Evolutionary conservation across 2,113 vertebrate genomes (phyloP).

Genomic region (Jaculus jaculus): DNA sequence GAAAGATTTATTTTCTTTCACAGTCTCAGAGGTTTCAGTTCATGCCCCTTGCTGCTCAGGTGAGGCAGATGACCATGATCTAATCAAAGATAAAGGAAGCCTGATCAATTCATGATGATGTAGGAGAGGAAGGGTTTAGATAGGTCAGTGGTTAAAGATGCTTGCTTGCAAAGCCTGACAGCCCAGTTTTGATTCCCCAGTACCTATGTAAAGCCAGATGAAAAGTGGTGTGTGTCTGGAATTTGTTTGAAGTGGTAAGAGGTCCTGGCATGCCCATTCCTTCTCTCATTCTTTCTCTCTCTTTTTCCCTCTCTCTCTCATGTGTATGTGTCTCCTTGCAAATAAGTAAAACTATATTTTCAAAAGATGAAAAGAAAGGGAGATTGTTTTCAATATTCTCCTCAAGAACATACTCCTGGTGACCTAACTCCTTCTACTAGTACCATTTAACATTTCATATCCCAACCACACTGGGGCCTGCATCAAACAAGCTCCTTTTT

Average conservation of each 20-base stretch:
- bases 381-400: background rate
- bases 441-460: background rate
- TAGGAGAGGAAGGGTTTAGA: background rate
- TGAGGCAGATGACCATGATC: background rate
- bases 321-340: too few relatives aligned
- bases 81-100: background rate
- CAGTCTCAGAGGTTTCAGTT: background rate
- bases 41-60: background rate
- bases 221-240: too few relatives aligned
- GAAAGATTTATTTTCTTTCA: background rate
- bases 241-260: too few relatives aligned
- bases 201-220: too few relatives aligned
- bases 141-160: too few relatives aligned
- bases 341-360: too few relatives aligned
- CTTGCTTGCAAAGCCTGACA: too few relatives aligned
- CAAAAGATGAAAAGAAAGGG: background rate
- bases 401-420: background rate
- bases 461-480: background rate
- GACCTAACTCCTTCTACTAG: accelerated
- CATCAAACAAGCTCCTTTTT: background rate
- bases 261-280: too few relatives aligned
- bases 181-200: too few relatives aligned
- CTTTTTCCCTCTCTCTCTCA: too few relatives aligned
- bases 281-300: too few relatives aligned
- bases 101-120: background rate